Evolutionary conservation across 2,888 invertebrate genomes (phyloP).

Genomic region (Oscheius onirici): DNA sequence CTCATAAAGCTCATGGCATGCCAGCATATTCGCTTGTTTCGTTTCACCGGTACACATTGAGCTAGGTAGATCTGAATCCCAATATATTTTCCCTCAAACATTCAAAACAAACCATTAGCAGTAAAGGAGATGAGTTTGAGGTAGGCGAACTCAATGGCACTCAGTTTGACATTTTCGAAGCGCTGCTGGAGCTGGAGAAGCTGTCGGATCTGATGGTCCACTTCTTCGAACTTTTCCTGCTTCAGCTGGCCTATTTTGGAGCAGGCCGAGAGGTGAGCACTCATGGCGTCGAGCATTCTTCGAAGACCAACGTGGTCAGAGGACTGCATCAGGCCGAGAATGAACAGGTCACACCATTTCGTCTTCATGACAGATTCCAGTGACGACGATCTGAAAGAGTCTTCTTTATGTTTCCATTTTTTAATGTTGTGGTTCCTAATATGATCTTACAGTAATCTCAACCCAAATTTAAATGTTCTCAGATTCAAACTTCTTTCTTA

Average conservation of each 20-base stretch:
- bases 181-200: constrained; percentile 42
- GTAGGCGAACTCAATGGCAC: constrained; percentile 66
- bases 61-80: constrained; percentile 75
- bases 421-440: too few relatives aligned
- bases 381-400: constrained; percentile 77
- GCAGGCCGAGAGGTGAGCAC: constrained; percentile 81
- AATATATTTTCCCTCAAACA: not conserved
- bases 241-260: constrained; percentile 65
- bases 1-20: constrained; percentile 77
- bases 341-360: constrained; percentile 92
- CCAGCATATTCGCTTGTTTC: constrained; percentile 78
- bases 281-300: constrained; percentile 82
- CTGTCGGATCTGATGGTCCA: constrained; percentile 43
- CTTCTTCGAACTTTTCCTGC: constrained; percentile 64
- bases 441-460: too few relatives aligned
- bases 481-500: too few relatives aligned
- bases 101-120: constrained; percentile 49
- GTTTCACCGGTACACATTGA: constrained; percentile 75
- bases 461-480: too few relatives aligned
- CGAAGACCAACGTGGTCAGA: constrained; percentile 78
- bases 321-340: constrained; percentile 88
- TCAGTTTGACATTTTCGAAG: constrained; percentile 54
- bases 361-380: constrained; percentile 86
- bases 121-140: constrained; percentile 70
- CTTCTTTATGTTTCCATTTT: too few relatives aligned